Conservation (phyloP, 2,797 vertebrate species). For the Micromesistius poutassou region DNA sequence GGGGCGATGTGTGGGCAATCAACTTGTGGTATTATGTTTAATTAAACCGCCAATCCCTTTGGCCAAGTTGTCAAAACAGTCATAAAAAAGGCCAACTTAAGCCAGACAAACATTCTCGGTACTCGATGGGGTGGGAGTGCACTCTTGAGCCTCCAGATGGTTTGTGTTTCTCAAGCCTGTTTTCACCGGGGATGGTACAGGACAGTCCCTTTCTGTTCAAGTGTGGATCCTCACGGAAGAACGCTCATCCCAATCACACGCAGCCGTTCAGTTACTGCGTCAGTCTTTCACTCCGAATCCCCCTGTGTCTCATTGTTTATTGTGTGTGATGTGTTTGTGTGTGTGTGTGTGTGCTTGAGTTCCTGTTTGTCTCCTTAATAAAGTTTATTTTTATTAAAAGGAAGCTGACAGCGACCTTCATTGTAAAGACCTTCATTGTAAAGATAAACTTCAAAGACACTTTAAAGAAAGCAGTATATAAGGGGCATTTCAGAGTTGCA, state of each 20-base stretch:
- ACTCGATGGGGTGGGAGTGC: slow-evolving; percentile 64
- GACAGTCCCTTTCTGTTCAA: slow-evolving; percentile 69
- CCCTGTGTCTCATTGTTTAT: slow-evolving; percentile 21
- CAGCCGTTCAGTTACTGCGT: slow-evolving; percentile 46
- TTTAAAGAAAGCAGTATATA: not conserved
- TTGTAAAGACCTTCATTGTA: not conserved
- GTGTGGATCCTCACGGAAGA: slow-evolving; percentile 57
- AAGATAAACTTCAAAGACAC: not conserved
- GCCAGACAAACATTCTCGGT: slow-evolving; percentile 77
- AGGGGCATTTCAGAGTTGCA: not conserved
- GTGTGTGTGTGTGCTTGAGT: slow-evolving; percentile 27
- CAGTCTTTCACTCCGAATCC: slow-evolving; percentile 30
- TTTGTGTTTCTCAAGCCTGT: slow-evolving; percentile 64
- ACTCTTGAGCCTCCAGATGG: slow-evolving; percentile 73
- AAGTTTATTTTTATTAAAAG: not conserved
- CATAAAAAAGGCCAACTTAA: slow-evolving; percentile 72
- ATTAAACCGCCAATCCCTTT: slow-evolving; percentile 75
- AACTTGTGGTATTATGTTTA: slow-evolving; percentile 80
- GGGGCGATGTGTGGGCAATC: slow-evolving; percentile 43
- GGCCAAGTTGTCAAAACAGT: slow-evolving; percentile 76
- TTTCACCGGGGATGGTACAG: slow-evolving; percentile 63
- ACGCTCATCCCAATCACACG: not conserved
- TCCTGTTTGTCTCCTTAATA: slow-evolving; percentile 1
- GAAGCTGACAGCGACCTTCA: not conserved
- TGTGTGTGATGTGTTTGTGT: slow-evolving; percentile 1